Base-by-base conservation (phyloP, 2,113 vertebrate genomes). In the Osmerus eperlanus region DNA sequence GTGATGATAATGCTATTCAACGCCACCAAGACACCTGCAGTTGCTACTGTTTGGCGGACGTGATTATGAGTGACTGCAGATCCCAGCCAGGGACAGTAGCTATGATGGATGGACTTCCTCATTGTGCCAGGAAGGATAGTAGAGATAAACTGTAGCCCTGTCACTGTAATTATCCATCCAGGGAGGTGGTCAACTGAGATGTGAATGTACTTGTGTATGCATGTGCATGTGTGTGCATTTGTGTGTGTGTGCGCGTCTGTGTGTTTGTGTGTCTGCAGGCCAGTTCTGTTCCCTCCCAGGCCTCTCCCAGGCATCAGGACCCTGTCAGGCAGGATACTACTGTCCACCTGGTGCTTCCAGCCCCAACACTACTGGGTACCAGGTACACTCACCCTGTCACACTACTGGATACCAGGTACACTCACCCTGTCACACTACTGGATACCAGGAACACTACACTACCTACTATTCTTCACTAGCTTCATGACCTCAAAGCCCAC, bases 251-350 rank as follows among this genome's bases (percentile, higher is more conserved):
- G 15, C 13, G 13, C 13, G 8, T 29, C 11, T 18, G 29, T 32
- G 6, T 67, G 3, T 65, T 19, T 14, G 62, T 78, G 54, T 53
- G 7, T 59, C 74, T 86, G 3, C 71, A 99, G 96, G 95, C 28
- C 94, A 89, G 93, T 95, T 95, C 58, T 98, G 96, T 83, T 92
- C 91, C 18, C 87, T 83, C 0, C 81, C 88, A 74, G 95, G 95
- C 21, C 88, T 94, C 0, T 80, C 91, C 0, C 86, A 88, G 74
- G 94, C 95, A 0, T 93, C 93, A 0, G 96, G 96, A 1, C 83
- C 85, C 23, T 98, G 96, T 81, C 88, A 93, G 8, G 79, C 93
- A 2, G 93, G 94, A 14, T 93, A 93, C 76, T 92, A 92, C 67
- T 97, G 96, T 77, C 88, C 89, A 36, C 86, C 79, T 28, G 94